phyloP scores from a whole-genome alignment of 2,797 vertebrate genomes.

The Acanthurus tractus region DNA sequence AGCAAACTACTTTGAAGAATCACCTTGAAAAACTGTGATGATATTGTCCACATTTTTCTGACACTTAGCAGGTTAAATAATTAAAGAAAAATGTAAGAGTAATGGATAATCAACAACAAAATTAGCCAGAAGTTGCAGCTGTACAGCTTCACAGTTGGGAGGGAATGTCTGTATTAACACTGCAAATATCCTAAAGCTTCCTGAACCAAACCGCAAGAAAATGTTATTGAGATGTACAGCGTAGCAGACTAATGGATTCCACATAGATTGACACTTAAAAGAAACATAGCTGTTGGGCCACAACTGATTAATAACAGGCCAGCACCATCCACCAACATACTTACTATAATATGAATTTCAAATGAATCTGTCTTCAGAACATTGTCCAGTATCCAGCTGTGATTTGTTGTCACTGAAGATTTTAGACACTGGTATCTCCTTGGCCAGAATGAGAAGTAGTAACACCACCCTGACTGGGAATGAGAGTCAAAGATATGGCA shows the following conservation, averaged over 20 bases:
- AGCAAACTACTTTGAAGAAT: not conserved
- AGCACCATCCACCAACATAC: conserved; percentile 76
- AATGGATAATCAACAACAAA: conserved; percentile 21
- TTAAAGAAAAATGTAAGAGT: not conserved
- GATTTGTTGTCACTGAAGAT: conserved; percentile 70
- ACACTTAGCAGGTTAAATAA: conserved; percentile 6
- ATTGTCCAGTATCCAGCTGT: conserved; percentile 57
- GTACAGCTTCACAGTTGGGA: conserved; percentile 3
- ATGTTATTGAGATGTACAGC: conserved; percentile 63
- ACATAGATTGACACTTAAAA: conserved; percentile 87
- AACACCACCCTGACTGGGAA: conserved; percentile 60
- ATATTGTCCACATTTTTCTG: conserved; percentile 2
- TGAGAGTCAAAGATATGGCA: conserved; percentile 68
- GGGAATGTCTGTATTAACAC: conserved; percentile 28
- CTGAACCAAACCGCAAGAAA: conserved; percentile 49
- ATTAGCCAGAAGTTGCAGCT: conserved; percentile 6
- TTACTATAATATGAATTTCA: conserved; percentile 87
- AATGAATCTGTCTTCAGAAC: conserved; percentile 66
- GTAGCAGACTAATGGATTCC: conserved; percentile 83
- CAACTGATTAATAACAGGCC: conserved; percentile 88
- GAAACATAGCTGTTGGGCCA: conserved; percentile 63
- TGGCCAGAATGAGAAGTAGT: conserved; percentile 57
- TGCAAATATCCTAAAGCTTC: conserved; percentile 39
- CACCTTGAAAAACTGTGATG: not conserved
- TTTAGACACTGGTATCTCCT: conserved; percentile 59